Evolutionary conservation across 2,113 vertebrate genomes (phyloP), one percentile per base, ranked within the genome.

Genomic region (Calonectris borealis): DNA sequence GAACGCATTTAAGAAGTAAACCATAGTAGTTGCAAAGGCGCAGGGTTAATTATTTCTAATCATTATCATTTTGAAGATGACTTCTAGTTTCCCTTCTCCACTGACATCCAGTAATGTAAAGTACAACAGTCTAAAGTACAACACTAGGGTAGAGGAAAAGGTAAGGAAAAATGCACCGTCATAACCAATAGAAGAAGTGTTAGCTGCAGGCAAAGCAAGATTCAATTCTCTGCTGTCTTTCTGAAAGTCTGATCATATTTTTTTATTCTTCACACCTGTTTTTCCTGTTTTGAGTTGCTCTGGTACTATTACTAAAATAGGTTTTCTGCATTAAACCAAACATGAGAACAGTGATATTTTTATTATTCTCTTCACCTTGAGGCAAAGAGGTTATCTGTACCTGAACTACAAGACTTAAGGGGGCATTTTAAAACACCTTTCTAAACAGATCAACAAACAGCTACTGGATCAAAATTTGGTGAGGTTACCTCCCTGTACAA

Each of bases 41-140:
- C 13, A 69, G 27, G 6, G 6, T 58, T 78, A 73, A 64, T 85
- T 82, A 57, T 38, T 89, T 69, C 9, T 26, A 60, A 54, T 42
- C 2, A 0, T 25, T 49, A 40, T 5, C 0, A 73, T 48, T 73
- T 58, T 79, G 18, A 62, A 54, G 10, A 42, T 31, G 3, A 51
- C 13, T 40, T 5, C 25, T 57, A 11, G 3, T 71, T 66, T 82
- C 27, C 34, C 15, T 82, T 77, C 34, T 78, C 44, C 38, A 22
- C 31, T 73, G 71, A 52, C 13, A 76, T 46, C 13, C 18, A 52
- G 9, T 68, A 26, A 38, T 11, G 15, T 46, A 46, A 19, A 18
- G 7, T 46, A 46, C 46, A 46, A 46, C 46, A 46, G 6, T 44
- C 34, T 52, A 36, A 88, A 15, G 11, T 65, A 32, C 8, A 48